phyloP scores from a whole-genome alignment of 53 echinoderm and acorn worm genomes.

The Holothuria leucospilota region DNA sequence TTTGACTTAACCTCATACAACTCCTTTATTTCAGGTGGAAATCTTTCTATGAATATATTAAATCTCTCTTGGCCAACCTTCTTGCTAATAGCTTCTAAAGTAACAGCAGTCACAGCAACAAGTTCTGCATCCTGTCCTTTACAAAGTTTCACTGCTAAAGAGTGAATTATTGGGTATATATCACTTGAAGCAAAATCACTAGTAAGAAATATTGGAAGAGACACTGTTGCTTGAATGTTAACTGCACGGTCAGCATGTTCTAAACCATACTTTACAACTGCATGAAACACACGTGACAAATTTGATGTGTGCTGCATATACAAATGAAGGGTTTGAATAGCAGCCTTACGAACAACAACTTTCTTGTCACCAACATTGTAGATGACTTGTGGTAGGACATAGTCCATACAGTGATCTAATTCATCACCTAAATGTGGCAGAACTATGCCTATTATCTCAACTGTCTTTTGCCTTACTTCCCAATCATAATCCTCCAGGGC shows the following conservation, averaged over 20 bases:
- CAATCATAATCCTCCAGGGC: constrained; percentile 78
- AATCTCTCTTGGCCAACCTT: constrained; percentile 85
- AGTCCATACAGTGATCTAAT: constrained; percentile 89
- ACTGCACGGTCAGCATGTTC: constrained; percentile 86
- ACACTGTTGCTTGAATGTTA: constrained; percentile 81
- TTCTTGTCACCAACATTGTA: constrained; percentile 82
- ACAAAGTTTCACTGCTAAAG: constrained; percentile 81
- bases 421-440: constrained; percentile 86
- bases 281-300: constrained; percentile 79
- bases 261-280: constrained; percentile 85
- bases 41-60: constrained; percentile 73
- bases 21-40: constrained; percentile 69
- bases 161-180: constrained; percentile 78
- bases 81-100: constrained; percentile 79
- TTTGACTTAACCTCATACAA: constrained; percentile 13
- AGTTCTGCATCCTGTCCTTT: constrained; percentile 73
- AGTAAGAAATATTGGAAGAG: constrained; percentile 87
- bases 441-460: constrained; percentile 87
- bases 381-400: constrained; percentile 81
- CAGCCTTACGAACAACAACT: constrained; percentile 83
- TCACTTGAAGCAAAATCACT: constrained; percentile 83
- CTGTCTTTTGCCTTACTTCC: constrained; percentile 81
- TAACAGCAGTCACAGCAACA: constrained; percentile 64
- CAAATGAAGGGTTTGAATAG: constrained; percentile 87
- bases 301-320: constrained; percentile 92